Evolutionary conservation across 2,797 vertebrate genomes (phyloP).

Genomic region (Menidia menidia): DNA sequence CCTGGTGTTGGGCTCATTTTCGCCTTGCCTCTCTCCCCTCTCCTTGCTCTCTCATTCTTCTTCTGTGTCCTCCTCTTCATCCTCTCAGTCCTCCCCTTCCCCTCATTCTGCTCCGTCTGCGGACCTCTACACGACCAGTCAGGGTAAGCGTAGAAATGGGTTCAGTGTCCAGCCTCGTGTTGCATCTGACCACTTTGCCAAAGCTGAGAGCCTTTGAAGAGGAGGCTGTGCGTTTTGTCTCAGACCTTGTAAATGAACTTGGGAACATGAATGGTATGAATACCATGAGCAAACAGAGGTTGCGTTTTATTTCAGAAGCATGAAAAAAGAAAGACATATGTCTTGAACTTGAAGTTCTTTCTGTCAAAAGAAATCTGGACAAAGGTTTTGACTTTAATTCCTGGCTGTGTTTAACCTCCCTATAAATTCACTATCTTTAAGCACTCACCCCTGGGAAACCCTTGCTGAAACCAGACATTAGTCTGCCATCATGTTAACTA

Average conservation of each 20-base stretch:
- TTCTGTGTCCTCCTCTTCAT: slow-evolving; percentile 82
- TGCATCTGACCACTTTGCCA: neutral
- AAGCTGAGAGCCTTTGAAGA: fast-evolving
- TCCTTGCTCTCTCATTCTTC: slow-evolving; percentile 86
- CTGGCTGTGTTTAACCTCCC: slow-evolving; percentile 3
- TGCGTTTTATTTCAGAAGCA: neutral
- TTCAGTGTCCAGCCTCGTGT: neutral
- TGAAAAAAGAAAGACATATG: neutral
- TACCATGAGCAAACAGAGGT: neutral
- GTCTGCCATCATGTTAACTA: slow-evolving; percentile 23
- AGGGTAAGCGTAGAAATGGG: slow-evolving; percentile 84
- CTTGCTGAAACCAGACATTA: slow-evolving; percentile 9
- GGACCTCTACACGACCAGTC: slow-evolving; percentile 93
- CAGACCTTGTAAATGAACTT: no score
- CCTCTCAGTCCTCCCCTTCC: slow-evolving; percentile 81
- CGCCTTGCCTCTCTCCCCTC: slow-evolving; percentile 90
- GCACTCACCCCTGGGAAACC: slow-evolving; percentile 22
- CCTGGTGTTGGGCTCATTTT: slow-evolving; percentile 94
- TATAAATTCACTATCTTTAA: slow-evolving; percentile 33
- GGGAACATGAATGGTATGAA: neutral
- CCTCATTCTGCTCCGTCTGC: slow-evolving; percentile 82
- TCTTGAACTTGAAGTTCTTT: neutral
- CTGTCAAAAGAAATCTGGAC: neutral
- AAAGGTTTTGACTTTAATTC: slow-evolving; percentile 3
- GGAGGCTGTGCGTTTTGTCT: neutral